Percentiles rank a stretch among this genome's conserved stretches.
phyloP scores from a whole-genome alignment of 2,113 vertebrate species.

The Nematolebias whitei region DNA sequence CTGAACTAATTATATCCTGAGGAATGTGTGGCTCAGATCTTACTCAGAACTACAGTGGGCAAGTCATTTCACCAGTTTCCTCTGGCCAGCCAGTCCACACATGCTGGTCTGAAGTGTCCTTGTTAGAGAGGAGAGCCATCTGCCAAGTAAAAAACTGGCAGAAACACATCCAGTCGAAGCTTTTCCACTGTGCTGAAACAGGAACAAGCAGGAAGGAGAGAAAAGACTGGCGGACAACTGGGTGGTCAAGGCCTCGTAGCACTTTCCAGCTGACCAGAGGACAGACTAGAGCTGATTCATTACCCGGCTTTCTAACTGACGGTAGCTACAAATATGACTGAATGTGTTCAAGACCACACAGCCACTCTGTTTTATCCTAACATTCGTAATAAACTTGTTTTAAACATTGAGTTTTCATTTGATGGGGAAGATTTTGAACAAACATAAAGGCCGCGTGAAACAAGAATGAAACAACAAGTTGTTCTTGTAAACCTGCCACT shows the following conservation, averaged over 20 bases:
- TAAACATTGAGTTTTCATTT: no score
- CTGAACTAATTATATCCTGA: constrained; percentile 11
- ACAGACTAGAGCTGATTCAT: constrained; percentile 51
- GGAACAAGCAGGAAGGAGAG: constrained; percentile 24
- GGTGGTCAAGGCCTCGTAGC: constrained; percentile 33
- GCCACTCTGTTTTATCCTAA: not conserved
- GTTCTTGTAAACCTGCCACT: no score
- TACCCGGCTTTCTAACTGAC: constrained; percentile 23
- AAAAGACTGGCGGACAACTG: constrained; percentile 22
- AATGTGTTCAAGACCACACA: constrained; percentile 12
- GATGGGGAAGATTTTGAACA: not conserved
- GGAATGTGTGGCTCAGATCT: constrained; percentile 14
- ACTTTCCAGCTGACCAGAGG: constrained; percentile 50
- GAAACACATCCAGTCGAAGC: constrained; percentile 26
- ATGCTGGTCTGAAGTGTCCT: constrained; percentile 24
- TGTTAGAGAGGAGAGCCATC: constrained; percentile 36
- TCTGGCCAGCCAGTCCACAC: constrained; percentile 5
- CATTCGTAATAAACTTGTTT: no score
- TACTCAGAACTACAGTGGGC: not conserved
- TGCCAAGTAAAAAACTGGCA: constrained; percentile 30
- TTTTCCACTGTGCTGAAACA: constrained; percentile 10
- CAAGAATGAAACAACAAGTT: not conserved
- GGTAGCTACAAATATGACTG: constrained; percentile 7
- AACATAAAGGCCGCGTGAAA: not conserved
- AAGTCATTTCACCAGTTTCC: constrained; percentile 16